Percentiles rank a stretch among this genome's conserved stretches.
phyloP scores from a whole-genome alignment of 2,113 vertebrate species.

The Reinhardtius hippoglossoides region DNA sequence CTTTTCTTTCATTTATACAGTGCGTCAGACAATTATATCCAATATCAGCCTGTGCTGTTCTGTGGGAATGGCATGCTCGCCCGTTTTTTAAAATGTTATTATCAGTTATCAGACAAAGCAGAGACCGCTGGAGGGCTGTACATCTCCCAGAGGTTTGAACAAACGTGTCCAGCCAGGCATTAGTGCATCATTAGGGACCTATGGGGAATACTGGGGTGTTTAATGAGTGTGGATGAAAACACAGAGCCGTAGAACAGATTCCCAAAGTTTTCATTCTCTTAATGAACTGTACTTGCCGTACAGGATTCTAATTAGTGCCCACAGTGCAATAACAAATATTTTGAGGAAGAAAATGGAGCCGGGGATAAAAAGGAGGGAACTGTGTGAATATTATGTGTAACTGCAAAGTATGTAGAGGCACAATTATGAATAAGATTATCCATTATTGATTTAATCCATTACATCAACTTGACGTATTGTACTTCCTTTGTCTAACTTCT shows the following conservation, averaged over 20 bases:
- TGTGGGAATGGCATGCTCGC: background rate
- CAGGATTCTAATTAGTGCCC: conserved; percentile 26
- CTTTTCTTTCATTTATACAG: background rate
- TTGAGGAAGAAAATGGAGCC: background rate
- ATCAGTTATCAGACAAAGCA: conserved; percentile 27
- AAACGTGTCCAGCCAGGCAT: conserved; percentile 36
- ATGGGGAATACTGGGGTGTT: conserved; percentile 30
- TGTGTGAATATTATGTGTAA: background rate
- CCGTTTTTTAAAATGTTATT: background rate
- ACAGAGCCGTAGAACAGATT: background rate
- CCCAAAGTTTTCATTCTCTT: no score
- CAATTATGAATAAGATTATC: background rate
- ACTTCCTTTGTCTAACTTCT: background rate
- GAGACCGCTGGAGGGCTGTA: conserved; percentile 3
- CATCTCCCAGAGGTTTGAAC: conserved; percentile 28
- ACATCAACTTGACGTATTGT: background rate
- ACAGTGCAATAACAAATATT: background rate
- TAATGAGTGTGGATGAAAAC: conserved; percentile 38
- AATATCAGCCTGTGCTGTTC: background rate
- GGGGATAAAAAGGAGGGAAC: background rate
- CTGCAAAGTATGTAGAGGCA: background rate
- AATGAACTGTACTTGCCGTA: background rate
- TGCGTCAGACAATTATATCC: background rate
- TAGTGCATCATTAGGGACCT: conserved; percentile 46
- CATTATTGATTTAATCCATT: background rate